Conservation (phyloP, 2,888 invertebrate genomes). For the Zeuzera pyrina region DNA sequence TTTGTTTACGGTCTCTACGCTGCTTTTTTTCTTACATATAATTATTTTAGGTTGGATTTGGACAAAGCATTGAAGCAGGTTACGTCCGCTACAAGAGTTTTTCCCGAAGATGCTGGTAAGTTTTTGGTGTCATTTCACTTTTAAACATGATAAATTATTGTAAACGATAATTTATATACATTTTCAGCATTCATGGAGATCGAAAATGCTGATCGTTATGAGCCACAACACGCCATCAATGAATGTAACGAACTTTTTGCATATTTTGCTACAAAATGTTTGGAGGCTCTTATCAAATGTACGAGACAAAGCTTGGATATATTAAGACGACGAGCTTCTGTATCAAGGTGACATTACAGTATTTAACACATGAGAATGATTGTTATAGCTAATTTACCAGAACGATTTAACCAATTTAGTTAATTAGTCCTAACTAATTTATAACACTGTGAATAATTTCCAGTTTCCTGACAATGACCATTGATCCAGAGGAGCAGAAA, state of each 20-base stretch:
- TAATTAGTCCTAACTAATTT: no score
- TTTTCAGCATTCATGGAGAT: constrained; percentile 75
- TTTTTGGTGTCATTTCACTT: background rate
- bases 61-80: constrained; percentile 75
- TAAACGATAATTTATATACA: background rate
- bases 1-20: background rate
- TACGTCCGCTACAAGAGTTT: constrained; percentile 72
- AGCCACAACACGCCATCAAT: constrained; percentile 73
- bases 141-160: background rate
- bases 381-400: no score
- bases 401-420: no score
- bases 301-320: constrained; percentile 82
- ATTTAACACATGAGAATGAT: no score
- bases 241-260: constrained; percentile 88
- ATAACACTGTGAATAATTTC: no score
- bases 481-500: constrained; percentile 57
- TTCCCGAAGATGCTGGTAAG: constrained; percentile 73
- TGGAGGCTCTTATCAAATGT: constrained; percentile 81
- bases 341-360: constrained; percentile 42
- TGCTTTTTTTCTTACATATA: constrained; percentile 2
- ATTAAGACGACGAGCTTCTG: constrained; percentile 75
- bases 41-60: constrained; percentile 60
- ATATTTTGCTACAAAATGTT: constrained; percentile 83
- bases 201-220: constrained; percentile 73
- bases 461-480: constrained; percentile 65